Evolutionary conservation across 2,888 invertebrate species (phyloP), one percentile per base, ranked within the genome.

Genomic region (Drosophila multiciliata): DNA sequence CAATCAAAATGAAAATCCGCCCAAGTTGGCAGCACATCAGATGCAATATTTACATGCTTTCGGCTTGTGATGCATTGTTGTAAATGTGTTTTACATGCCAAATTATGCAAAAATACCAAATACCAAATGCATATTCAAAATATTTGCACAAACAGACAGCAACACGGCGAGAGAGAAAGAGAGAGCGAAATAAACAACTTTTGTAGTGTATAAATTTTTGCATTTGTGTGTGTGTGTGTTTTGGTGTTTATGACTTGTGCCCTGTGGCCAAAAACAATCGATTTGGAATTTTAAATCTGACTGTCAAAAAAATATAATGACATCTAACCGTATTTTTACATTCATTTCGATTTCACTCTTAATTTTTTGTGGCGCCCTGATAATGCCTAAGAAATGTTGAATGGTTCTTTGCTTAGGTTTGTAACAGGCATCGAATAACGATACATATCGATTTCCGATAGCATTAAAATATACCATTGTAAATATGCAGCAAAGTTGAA

Each of bases 51-150:
- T 83, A 83, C 89, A 87, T 84, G 79, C 70, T 70, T 67, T 75
- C 54, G 38, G 52, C 55, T 66, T 82, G 73, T 69, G 72, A 71
- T 75, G 71, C 76, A 77, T 83, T 83, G 81, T 90, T 86, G 89
- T 83, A 78, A 83, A 89, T 87, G 89, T 84, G 89, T 84, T 87
- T 89, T 90, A 90, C 87, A 87, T 87, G 89, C 83, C 87, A 87
- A 87, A 87, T 87, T 90, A 87, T 87, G 87, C 87, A 87, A 87
- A 89, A 87, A 87, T 84, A 72, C 71, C 78, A 90, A 75, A 67
- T 65, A 62, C 74, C 45, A 23, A 81, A 88, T 88, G 78, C 89
- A 89, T 90, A 87, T 87, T 89, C 90, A 86, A 86, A 45, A 90
- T 83, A 88, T 71, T 73, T 76, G 54, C 42, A 65, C 38, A 58